phyloP scores from a whole-genome alignment of 2,888 invertebrate species.

The Caenorhabditis panamensis region DNA sequence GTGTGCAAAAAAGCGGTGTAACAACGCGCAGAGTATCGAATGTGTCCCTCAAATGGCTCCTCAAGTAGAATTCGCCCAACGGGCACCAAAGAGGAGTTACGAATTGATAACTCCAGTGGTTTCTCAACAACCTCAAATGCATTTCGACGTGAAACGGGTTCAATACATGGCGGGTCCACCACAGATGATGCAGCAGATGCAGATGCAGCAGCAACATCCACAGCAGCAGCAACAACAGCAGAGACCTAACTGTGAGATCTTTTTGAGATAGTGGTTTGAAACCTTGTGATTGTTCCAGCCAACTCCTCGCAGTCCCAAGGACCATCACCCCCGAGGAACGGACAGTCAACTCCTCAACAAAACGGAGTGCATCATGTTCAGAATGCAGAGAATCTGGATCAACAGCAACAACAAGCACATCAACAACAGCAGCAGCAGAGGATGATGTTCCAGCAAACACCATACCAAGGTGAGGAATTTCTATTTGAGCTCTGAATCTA shows the following conservation, averaged over 20 bases:
- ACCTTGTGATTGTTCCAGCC: slow-evolving; percentile 21
- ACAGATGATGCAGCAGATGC: slow-evolving; percentile 55
- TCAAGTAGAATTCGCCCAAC: slow-evolving; percentile 22
- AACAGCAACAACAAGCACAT: too few relatives aligned
- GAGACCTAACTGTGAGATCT: slow-evolving; percentile 51
- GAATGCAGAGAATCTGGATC: slow-evolving; percentile 41
- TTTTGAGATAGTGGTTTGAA: neutral
- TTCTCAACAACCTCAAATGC: slow-evolving; percentile 53
- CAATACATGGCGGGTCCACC: slow-evolving; percentile 61
- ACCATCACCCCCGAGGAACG: slow-evolving; percentile 31
- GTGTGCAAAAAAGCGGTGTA: slow-evolving; percentile 81
- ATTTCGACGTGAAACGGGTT: slow-evolving; percentile 73
- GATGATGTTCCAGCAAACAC: slow-evolving; percentile 41
- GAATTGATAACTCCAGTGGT: slow-evolving; percentile 46
- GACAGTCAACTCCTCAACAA: slow-evolving; percentile 20
- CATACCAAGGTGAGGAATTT: slow-evolving; percentile 37
- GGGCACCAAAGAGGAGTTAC: slow-evolving; percentile 69
- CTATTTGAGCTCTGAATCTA: too few relatives aligned
- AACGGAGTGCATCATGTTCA: slow-evolving; percentile 20
- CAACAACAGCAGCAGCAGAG: slow-evolving; percentile 45
- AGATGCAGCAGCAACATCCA: slow-evolving; percentile 49
- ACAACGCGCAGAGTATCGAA: slow-evolving; percentile 79
- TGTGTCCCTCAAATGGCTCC: slow-evolving; percentile 40
- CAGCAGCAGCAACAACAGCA: slow-evolving; percentile 45
- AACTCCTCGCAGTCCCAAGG: slow-evolving; percentile 42